Conservation (phyloP, 2,797 vertebrate species). For the Myotis findleyi region DNA sequence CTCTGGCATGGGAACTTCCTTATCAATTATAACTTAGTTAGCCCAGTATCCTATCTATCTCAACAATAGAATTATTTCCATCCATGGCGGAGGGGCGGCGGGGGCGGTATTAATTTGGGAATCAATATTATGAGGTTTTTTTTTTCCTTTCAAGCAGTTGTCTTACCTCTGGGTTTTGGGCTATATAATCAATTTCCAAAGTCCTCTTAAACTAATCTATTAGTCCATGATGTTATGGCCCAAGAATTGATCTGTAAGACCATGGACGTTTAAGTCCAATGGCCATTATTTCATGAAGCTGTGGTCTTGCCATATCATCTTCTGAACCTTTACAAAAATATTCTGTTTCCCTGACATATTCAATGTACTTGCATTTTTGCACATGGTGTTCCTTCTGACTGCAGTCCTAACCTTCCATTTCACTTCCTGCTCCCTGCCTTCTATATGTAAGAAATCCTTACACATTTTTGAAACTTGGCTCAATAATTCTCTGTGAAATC, state of each 20-base stretch:
- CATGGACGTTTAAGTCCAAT: not conserved
- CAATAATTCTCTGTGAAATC: not conserved
- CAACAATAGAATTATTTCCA: not conserved
- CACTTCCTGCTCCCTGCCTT: not conserved
- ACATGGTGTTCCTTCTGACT: not conserved
- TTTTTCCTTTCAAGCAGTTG: not conserved
- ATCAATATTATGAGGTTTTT: not conserved
- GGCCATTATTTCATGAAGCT: not conserved
- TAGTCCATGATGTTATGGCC: not conserved
- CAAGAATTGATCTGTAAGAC: not conserved
- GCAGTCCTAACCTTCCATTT: not conserved
- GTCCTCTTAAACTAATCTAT: not conserved
- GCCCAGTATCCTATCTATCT: not conserved
- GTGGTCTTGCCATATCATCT: not conserved
- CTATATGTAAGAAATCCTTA: not conserved
- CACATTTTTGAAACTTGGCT: not conserved
- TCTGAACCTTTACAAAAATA: not conserved
- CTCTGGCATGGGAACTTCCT: not conserved
- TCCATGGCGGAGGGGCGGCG: not conserved
- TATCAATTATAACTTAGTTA: not conserved
- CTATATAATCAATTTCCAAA: conserved; percentile 10
- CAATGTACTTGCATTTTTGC: not conserved
- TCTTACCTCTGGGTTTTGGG: not conserved
- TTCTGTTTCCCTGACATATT: not conserved
- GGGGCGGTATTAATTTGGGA: not conserved